phyloP scores from a whole-genome alignment of 2,888 invertebrate genomes.

The Chrysodeixis includens region DNA sequence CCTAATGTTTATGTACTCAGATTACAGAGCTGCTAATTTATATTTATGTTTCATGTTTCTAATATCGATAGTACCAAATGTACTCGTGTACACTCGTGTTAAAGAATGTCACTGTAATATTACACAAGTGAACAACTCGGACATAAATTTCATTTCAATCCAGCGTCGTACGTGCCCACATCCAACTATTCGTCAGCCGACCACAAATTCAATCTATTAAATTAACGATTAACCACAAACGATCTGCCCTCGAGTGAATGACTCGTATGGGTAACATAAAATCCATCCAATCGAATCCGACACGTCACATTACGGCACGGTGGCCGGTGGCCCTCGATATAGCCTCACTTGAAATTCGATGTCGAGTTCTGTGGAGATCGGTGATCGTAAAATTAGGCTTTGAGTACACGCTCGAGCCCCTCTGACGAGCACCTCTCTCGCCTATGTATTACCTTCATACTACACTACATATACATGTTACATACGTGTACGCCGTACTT shows the following conservation, averaged over 20 bases:
- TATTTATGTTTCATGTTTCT: conserved; percentile 31
- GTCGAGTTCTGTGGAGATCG: conserved; percentile 78
- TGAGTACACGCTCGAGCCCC: conserved; percentile 62
- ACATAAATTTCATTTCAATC: conserved; percentile 30
- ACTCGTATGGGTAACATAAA: conserved; percentile 80
- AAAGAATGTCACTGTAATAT: conserved; percentile 14
- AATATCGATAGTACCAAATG: conserved; percentile 26
- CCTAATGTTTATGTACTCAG: background rate
- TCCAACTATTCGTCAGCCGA: conserved; percentile 62
- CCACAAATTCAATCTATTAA: conserved; percentile 79
- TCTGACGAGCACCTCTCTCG: conserved; percentile 36
- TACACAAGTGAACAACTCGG: conserved; percentile 19
- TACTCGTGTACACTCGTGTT: conserved; percentile 15
- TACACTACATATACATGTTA: conserved; percentile 13
- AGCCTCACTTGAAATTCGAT: conserved; percentile 85
- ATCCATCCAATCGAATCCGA: conserved; percentile 84
- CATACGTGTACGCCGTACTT: conserved; percentile 8
- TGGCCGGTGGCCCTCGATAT: conserved; percentile 78
- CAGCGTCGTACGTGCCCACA: conserved; percentile 30
- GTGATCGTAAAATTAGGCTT: conserved; percentile 84
- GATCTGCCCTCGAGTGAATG: conserved; percentile 70
- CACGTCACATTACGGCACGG: conserved; percentile 81
- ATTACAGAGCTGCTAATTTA: conserved; percentile 25
- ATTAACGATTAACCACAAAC: conserved; percentile 80
- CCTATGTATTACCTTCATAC: conserved; percentile 18